These are phyloP conservation scores for Cynodonichthys magdalenae DNA, from an alignment of 2,797 vertebrate genomes.

Conservation along the genomic window DNA sequence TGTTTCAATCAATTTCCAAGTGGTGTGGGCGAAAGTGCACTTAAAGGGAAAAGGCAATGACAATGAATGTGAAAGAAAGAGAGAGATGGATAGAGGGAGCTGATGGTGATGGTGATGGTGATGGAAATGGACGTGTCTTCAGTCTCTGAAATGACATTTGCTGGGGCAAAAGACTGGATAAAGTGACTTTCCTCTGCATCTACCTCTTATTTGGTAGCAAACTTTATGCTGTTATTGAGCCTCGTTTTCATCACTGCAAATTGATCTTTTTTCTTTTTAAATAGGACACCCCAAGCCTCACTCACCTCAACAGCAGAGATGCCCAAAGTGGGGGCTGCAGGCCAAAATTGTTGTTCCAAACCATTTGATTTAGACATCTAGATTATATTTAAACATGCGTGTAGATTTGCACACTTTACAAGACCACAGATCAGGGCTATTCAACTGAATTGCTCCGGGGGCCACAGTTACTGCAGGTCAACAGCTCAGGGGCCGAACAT, in stretches of 20 bases:
- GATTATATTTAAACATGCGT: too few species aligned
- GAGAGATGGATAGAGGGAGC: slow-evolving; percentile 55
- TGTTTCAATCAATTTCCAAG: slow-evolving; percentile 88
- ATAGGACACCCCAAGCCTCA: slow-evolving; percentile 9
- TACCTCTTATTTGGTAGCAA: slow-evolving; percentile 38
- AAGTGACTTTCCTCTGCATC: slow-evolving; percentile 49
- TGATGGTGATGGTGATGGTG: slow-evolving; percentile 48
- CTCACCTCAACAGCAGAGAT: neutral
- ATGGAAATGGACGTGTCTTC: slow-evolving; percentile 70
- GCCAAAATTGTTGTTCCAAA: too few species aligned
- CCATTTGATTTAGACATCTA: too few species aligned
- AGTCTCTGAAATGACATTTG: slow-evolving; percentile 62
- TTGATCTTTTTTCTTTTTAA: slow-evolving; percentile 25
- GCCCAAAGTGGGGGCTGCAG: too few species aligned
- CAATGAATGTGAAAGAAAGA: slow-evolving; percentile 71
- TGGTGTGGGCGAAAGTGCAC: slow-evolving; percentile 83
- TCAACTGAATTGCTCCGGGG: too few species aligned
- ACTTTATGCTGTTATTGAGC: slow-evolving; percentile 22
- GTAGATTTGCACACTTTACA: too few species aligned
- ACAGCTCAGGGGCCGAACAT: too few species aligned
- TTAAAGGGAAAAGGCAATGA: slow-evolving; percentile 79
- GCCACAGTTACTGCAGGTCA: too few species aligned
- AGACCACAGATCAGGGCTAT: too few species aligned
- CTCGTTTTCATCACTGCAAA: slow-evolving; percentile 25
- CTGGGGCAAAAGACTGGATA: slow-evolving; percentile 42